Conservation (phyloP, 2,113 vertebrate species). For the Mixornis gularis region DNA sequence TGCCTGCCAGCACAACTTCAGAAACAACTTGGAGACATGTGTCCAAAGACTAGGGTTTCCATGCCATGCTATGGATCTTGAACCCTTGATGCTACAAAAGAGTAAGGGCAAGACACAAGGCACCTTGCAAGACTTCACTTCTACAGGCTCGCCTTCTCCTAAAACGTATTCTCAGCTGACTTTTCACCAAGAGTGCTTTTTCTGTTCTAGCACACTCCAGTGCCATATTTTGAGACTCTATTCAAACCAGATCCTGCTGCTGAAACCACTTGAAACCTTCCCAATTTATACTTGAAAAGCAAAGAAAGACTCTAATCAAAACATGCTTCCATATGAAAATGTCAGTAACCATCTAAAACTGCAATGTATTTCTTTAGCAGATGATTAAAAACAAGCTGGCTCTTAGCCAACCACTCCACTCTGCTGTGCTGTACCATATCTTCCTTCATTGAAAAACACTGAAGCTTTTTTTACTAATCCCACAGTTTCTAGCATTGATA, state of each 20-base stretch:
- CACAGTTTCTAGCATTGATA: not conserved
- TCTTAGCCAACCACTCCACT: not conserved
- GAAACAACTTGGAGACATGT: not conserved
- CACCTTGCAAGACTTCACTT: not conserved
- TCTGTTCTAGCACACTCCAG: not conserved
- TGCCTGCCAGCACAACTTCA: not conserved
- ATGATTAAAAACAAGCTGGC: not conserved
- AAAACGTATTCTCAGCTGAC: not conserved
- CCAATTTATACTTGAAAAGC: not conserved
- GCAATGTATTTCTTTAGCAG: not conserved
- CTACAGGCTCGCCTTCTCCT: not conserved
- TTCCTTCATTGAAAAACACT: not conserved
- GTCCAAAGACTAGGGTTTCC: not conserved
- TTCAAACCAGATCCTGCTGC: not conserved
- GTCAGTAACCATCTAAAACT: not conserved
- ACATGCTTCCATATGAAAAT: not conserved
- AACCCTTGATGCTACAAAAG: not conserved
- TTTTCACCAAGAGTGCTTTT: not conserved
- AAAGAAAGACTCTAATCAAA: not conserved
- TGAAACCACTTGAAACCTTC: not conserved
- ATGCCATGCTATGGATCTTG: not conserved
- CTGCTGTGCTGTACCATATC: fast-evolving
- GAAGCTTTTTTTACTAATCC: not conserved
- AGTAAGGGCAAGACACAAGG: not conserved
- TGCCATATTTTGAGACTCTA: not conserved